Conservation (phyloP, 2,797 vertebrate species). For the Carapus acus region DNA sequence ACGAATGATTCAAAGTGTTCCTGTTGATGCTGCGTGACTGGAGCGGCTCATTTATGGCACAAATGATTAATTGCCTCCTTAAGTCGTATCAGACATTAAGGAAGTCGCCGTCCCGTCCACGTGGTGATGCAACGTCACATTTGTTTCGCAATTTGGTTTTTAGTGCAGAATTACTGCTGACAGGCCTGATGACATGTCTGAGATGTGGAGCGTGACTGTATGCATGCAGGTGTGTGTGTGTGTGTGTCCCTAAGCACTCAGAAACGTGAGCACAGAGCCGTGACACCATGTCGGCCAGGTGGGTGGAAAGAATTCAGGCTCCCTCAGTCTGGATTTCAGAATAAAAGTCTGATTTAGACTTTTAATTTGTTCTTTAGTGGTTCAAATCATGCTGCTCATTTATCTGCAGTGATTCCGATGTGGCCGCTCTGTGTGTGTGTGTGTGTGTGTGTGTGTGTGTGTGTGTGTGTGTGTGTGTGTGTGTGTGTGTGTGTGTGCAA, state of each 20-base stretch:
- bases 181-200: constrained; percentile 15
- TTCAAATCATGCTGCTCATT: constrained; percentile 4
- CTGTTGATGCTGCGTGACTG: background rate
- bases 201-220: constrained; percentile 4
- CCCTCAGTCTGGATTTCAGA: background rate
- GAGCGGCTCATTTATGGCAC: constrained; percentile 20
- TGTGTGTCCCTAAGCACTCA: constrained; percentile 24
- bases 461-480: too few species aligned
- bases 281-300: constrained; percentile 21
- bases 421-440: constrained; percentile 1
- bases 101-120: too few species aligned
- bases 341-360: constrained; percentile 14
- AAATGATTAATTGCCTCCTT: constrained; percentile 13
- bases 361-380: background rate
- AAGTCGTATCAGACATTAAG: too few species aligned
- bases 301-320: constrained; percentile 12
- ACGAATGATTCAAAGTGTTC: background rate
- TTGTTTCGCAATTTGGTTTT: constrained; percentile 29
- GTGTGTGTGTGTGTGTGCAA: too few species aligned
- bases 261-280: constrained; percentile 18
- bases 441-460: too few species aligned
- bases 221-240: constrained; percentile 17
- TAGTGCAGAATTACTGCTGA: constrained; percentile 6
- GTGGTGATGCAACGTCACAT: too few species aligned
- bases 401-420: constrained; percentile 20